Base-by-base conservation (phyloP, 1,140 invertebrate genomes). In the Phthorimaea operculella region DNA sequence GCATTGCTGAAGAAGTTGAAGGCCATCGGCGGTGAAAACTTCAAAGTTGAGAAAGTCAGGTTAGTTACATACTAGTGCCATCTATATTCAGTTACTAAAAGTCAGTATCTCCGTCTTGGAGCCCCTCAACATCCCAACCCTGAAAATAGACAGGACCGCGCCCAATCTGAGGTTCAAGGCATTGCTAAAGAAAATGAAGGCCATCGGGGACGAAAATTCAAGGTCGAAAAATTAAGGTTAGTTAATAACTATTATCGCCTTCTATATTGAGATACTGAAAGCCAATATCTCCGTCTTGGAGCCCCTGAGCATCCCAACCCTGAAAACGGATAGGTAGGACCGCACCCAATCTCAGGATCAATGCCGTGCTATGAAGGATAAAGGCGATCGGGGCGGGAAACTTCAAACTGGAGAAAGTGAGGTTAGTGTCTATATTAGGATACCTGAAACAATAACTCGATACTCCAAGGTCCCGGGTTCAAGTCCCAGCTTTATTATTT, bases 271-370 rank as follows among this genome's bases (percentile, higher is more conserved):
- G n/a, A n/a, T n/a, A n/a, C n/a, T n/a, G n/a, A n/a, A n/a, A n/a
- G n/a, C n/a, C n/a, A 89, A 89, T 57, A 70, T 92, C 1, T 91
- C 91, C 0, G 69, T 89, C 0, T 60, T 91, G 28, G 91, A 93
- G 60, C 91, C 91, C 0, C 85, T 92, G 50, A 65, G 76, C 6
- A 81, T 93, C 5, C 89, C 90, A 0, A 87, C 88, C 0, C 75
- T 92, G 52, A 87, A 88, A 15, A 83, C n/a, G n/a, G n/a, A n/a
- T 93, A 4, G 89, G 92, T 63, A 86, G 90, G 58, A 90, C 88
- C 39, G 76, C 90, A 14, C 88, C 91, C 7, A 86, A 89, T 8
- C 71, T 93, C 11, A 88, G 88, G 56, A 74, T 93, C 33, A 91
- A 90, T 63, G 90, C 90, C 0, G 88, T 89, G 3, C 75, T 92